These are phyloP conservation scores for Gymnobelideus leadbeateri DNA, from an alignment of 2,113 vertebrate species.

Conservation along the genomic window DNA sequence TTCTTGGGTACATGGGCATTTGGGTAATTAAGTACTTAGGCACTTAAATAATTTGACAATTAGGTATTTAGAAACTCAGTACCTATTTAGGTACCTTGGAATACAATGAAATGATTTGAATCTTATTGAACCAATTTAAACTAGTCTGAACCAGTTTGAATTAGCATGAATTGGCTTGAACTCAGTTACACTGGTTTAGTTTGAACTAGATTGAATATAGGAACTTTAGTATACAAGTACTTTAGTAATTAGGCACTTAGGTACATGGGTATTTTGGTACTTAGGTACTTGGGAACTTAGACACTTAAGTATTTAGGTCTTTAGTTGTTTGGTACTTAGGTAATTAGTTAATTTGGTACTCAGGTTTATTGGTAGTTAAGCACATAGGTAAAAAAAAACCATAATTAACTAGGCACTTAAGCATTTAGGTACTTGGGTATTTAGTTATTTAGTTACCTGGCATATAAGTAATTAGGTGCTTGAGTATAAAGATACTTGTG, in stretches of 20 bases:
- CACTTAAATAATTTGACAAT: neutral
- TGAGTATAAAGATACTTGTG: too few relatives aligned
- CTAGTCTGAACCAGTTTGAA: neutral
- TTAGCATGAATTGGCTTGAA: neutral
- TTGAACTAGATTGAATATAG: neutral
- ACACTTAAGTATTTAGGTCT: neutral
- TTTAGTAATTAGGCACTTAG: neutral
- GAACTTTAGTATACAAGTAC: too few relatives aligned
- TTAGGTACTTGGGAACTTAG: neutral
- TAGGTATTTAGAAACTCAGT: neutral
- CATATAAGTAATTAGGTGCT: too few relatives aligned
- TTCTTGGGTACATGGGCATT: neutral
- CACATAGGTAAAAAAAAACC: too few relatives aligned
- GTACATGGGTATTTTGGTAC: neutral
- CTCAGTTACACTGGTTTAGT: neutral
- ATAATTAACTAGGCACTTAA: too few relatives aligned
- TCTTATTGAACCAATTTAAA: neutral
- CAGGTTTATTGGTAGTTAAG: too few relatives aligned
- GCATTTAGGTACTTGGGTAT: too few relatives aligned
- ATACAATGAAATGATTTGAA: neutral
- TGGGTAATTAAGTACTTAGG: neutral
- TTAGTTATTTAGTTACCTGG: too few relatives aligned
- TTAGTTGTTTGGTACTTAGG: neutral
- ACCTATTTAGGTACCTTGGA: neutral
- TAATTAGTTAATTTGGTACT: too few relatives aligned